Percentiles rank a stretch among this genome's conserved stretches.
Conservation (phyloP, 2,888 invertebrate species). For the Nomada hirtipes region DNA sequence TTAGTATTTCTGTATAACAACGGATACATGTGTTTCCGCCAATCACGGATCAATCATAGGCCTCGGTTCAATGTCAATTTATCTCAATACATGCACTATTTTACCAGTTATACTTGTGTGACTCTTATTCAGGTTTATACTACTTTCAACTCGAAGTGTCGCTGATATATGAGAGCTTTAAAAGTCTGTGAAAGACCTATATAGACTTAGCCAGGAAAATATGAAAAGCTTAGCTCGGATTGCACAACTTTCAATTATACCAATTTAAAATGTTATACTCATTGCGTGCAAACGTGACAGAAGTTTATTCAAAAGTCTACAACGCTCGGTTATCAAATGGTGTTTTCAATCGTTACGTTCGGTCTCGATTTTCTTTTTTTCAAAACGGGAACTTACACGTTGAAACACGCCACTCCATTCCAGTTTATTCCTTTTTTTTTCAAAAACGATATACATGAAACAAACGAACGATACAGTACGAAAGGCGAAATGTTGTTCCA, state of each 20-base stretch:
- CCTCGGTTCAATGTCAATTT: not conserved
- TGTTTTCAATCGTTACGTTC: conserved; percentile 2
- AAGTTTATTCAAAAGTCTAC: not conserved
- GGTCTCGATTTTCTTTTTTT: not conserved
- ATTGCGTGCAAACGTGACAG: not conserved
- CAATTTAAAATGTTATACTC: not conserved
- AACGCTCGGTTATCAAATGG: not conserved
- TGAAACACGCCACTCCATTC: not conserved
- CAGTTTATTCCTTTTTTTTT: not conserved
- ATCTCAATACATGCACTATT: not conserved
- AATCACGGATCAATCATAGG: conserved; percentile 22
- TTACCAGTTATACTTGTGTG: no score
- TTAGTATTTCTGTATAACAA: conserved; percentile 15
- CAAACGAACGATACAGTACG: not conserved
- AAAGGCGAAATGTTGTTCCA: not conserved
- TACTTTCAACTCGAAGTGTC: not conserved
- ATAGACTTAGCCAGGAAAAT: not conserved
- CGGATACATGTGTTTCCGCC: conserved; percentile 28
- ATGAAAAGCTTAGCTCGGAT: not conserved
- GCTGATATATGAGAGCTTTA: not conserved
- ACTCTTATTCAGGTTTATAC: not conserved
- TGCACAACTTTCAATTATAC: not conserved
- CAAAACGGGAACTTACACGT: not conserved
- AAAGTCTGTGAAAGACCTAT: no score
- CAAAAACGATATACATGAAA: not conserved